Conservation (phyloP, 2,797 vertebrate genomes). For the Rhabdophis nuchalis region DNA sequence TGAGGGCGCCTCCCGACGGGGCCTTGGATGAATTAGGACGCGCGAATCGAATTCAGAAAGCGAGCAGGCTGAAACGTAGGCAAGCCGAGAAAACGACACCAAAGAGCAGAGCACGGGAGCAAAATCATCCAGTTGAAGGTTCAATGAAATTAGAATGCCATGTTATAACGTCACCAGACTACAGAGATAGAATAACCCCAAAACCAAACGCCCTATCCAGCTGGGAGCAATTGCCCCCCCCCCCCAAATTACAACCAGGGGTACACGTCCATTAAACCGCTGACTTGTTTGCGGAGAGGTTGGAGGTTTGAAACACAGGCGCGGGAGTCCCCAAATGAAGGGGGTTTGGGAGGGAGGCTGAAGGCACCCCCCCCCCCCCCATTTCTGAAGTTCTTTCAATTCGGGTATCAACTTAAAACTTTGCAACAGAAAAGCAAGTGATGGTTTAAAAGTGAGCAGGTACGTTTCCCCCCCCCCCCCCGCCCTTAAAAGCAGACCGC, state of each 20-base stretch:
- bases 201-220: not conserved
- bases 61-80: not conserved
- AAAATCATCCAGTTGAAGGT: not conserved
- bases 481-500: conserved; percentile 15
- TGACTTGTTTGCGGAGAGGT: not conserved
- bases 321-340: conserved; percentile 28
- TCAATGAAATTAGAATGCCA: not conserved
- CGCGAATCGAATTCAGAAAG: not conserved
- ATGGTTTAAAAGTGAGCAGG: not conserved
- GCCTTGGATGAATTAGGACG: fast-evolving
- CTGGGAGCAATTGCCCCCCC: not conserved
- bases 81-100: not conserved
- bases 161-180: not conserved
- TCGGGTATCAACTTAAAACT: not conserved
- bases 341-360: not conserved
- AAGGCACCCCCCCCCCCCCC: conserved; percentile 24
- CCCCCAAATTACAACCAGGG: not conserved
- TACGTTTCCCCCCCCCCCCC: no score
- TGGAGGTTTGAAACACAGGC: not conserved
- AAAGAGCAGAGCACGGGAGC: not conserved
- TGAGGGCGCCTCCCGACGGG: no score
- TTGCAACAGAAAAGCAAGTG: not conserved
- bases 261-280: not conserved
- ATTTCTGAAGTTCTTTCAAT: conserved; percentile 22
- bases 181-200: not conserved